These are phyloP conservation scores for Forbesichthys agassizii DNA, from an alignment of 2,113 vertebrate species.

Conservation along the genomic window DNA sequence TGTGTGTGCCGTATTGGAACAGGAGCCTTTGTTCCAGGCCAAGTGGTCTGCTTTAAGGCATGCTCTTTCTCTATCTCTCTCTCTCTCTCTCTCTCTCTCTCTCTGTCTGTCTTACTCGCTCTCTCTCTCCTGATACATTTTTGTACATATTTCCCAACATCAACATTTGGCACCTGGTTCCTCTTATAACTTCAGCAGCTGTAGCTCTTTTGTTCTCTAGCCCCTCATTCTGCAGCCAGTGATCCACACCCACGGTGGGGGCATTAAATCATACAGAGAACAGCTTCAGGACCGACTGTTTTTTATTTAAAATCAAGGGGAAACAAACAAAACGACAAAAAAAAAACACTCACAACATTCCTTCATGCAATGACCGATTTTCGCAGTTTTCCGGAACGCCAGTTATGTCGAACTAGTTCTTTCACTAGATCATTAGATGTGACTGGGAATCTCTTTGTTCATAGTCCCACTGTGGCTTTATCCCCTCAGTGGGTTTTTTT, in stretches of 20 bases:
- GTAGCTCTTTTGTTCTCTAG: constrained; percentile 76
- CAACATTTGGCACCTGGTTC: constrained; percentile 77
- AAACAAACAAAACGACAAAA: constrained; percentile 21
- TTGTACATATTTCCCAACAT: constrained; percentile 74
- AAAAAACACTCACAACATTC: constrained; percentile 55
- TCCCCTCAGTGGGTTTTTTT: constrained; percentile 67
- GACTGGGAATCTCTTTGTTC: constrained; percentile 63
- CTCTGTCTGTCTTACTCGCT: background rate
- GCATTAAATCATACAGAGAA: constrained; percentile 64
- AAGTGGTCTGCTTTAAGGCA: constrained; percentile 38
- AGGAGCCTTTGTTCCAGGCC: constrained; percentile 42
- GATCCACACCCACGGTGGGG: constrained; percentile 70
- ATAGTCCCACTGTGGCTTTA: constrained; percentile 44
- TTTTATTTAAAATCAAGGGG: constrained; percentile 27
- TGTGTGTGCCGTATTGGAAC: constrained; percentile 33
- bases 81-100: constrained; percentile 29
- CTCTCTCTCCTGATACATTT: constrained; percentile 54
- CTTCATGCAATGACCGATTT: constrained; percentile 68
- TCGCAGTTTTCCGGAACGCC: constrained; percentile 41
- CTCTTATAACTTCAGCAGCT: constrained; percentile 77
- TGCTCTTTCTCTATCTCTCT: background rate
- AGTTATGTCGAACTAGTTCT: constrained; percentile 43
- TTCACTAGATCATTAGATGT: constrained; percentile 65
- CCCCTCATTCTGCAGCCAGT: constrained; percentile 59
- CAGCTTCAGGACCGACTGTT: constrained; percentile 54